Percentiles rank a stretch among this genome's conserved stretches.
phyloP scores from a whole-genome alignment of 2,797 vertebrate species.

The Semotilus atromaculatus region DNA sequence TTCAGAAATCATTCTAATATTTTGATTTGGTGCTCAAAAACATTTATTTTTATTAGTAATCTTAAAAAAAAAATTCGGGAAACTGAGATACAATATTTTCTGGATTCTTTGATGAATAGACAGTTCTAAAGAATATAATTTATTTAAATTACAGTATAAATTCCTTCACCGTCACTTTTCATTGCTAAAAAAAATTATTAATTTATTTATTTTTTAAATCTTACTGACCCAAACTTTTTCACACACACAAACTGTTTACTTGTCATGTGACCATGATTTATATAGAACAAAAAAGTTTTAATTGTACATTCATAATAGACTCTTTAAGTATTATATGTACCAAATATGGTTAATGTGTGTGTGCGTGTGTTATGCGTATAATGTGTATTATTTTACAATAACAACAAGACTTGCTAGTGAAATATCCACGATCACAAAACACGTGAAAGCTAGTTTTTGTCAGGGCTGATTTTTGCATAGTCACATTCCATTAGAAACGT shows the following conservation, averaged over 20 bases:
- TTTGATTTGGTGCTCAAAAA: neutral
- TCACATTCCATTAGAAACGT: slow-evolving; percentile 55
- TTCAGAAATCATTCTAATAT: neutral
- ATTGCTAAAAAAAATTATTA: no score
- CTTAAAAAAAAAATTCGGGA: neutral
- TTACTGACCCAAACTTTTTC: no score
- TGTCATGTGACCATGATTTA: neutral
- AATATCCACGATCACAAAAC: neutral
- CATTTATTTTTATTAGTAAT: neutral
- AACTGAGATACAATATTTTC: neutral
- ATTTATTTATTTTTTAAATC: no score
- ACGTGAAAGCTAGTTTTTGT: neutral
- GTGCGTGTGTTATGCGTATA: neutral
- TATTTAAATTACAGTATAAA: neutral
- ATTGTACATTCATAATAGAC: neutral
- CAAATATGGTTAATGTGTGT: neutral
- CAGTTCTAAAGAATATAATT: neutral
- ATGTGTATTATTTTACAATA: neutral
- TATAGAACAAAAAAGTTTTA: neutral
- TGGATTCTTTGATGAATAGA: neutral
- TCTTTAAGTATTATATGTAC: neutral
- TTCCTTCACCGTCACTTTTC: neutral
- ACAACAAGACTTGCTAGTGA: neutral
- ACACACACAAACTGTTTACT: neutral
- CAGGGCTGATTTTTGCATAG: slow-evolving; percentile 30